Base-by-base conservation (phyloP, 2,888 invertebrate genomes). In the Troides helena region DNA sequence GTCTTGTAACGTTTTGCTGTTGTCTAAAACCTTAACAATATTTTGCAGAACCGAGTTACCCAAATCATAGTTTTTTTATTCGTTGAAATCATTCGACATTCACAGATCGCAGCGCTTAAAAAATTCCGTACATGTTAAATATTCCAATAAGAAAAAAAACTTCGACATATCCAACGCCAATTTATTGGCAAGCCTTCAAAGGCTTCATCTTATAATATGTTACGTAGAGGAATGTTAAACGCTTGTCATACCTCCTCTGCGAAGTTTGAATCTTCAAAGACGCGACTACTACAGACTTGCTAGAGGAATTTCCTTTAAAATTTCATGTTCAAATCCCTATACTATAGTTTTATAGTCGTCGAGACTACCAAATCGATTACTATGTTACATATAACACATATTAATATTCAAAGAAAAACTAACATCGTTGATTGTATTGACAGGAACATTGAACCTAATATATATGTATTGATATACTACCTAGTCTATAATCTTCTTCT, bases 201-300 rank as follows among this genome's bases (percentile, higher is more conserved):
- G 69, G 65, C 46, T 57, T 17, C 56, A 14, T 46, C 25, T 62
- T 65, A 62, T 65, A 69, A 62, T 46, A 62, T 60, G 65, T 61
- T 65, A 65, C 65, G 56, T 57, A 14, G 5, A 56, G 69, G 69
- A 69, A 69, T 69, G 69, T 58, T 68, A 60, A 63, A 36, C 63
- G 25, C 61, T 46, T 57, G 62, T 69, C 65, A 65, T 65, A 65
- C 57, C 61, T 43, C 50, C 30, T 53, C 43, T 8, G 23, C 50
- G 23, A 53, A 64, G 30, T 62, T 62, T 25, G 43, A 30, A 56
- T 61, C 69, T 61, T 65, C 69, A 69, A 69, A 69, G 69, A 61
- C 62, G 43, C 61, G 43, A 56, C 56, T 43, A 10, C 65, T 39
- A 46, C 61, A 69, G 46, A 65, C 61, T n/a, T 46, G 62, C 23